These are phyloP conservation scores for Galagoides demidoff DNA, from an alignment of 2,797 vertebrate genomes.

Conservation along the genomic window DNA sequence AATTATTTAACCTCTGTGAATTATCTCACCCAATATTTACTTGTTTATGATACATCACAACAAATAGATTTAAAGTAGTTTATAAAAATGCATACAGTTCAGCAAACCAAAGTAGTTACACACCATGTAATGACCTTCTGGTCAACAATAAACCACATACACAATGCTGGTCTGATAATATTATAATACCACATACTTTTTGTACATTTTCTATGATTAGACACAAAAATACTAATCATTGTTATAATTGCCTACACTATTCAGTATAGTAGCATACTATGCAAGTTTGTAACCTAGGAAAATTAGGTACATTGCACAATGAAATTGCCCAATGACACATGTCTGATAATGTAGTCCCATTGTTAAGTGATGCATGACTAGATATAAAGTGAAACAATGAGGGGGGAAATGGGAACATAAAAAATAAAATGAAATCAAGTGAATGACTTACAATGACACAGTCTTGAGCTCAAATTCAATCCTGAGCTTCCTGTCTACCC, in stretches of 20 bases:
- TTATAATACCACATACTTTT: background rate
- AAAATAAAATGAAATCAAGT: conserved; percentile 47
- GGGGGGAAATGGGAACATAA: background rate
- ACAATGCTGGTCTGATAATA: background rate
- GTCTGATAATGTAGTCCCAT: background rate
- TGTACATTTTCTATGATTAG: background rate
- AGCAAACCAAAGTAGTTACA: background rate
- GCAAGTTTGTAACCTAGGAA: background rate
- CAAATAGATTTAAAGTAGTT: conserved; percentile 12
- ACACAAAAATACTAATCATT: background rate
- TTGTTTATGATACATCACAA: conserved; percentile 22
- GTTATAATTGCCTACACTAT: background rate
- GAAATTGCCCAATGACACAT: background rate
- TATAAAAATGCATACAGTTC: background rate
- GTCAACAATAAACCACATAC: background rate
- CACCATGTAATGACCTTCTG: background rate
- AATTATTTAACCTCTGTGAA: conserved; percentile 16
- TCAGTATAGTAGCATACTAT: background rate
- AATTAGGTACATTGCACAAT: background rate
- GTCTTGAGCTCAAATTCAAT: background rate
- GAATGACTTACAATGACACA: background rate
- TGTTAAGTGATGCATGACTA: background rate
- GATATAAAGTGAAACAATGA: background rate
- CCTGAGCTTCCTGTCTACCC: background rate
- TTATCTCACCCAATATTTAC: background rate